A percentile compares a stretch with the other conserved stretches of the same genome.
phyloP scores from a whole-genome alignment of 2,888 invertebrate species.

The Hyalella azteca region DNA sequence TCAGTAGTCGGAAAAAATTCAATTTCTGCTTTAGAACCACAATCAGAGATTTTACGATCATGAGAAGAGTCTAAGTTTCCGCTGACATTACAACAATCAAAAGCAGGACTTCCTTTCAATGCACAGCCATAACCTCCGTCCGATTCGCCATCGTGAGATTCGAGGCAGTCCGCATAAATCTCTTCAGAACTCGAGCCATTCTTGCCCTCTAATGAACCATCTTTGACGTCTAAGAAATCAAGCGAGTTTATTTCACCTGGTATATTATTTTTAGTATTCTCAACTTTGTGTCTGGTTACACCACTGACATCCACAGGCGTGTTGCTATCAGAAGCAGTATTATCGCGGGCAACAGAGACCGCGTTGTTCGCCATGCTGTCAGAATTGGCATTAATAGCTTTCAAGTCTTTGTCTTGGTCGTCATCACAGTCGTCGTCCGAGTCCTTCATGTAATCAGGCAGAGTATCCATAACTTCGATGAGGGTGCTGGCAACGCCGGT shows the following conservation, averaged over 20 bases:
- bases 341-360: neutral
- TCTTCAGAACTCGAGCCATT: neutral
- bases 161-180: neutral
- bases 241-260: neutral
- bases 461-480: constrained; percentile 46
- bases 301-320: no score
- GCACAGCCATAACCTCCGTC: no score
- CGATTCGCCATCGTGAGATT: neutral
- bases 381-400: neutral
- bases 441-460: constrained; percentile 53
- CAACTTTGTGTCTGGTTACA: no score
- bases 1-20: no score
- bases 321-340: no score
- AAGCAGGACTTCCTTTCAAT: no score
- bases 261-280: no score
- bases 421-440: constrained; percentile 20
- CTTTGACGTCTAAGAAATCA: neutral
- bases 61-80: no score
- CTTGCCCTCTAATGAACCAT: neutral
- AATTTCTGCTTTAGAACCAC: no score
- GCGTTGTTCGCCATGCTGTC: neutral
- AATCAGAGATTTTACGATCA: no score
- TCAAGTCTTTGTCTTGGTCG: neutral
- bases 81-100: no score
- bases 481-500: neutral